Evolutionary conservation across 1,140 invertebrate genomes (phyloP).

Genomic region (Heterodera carotae): DNA sequence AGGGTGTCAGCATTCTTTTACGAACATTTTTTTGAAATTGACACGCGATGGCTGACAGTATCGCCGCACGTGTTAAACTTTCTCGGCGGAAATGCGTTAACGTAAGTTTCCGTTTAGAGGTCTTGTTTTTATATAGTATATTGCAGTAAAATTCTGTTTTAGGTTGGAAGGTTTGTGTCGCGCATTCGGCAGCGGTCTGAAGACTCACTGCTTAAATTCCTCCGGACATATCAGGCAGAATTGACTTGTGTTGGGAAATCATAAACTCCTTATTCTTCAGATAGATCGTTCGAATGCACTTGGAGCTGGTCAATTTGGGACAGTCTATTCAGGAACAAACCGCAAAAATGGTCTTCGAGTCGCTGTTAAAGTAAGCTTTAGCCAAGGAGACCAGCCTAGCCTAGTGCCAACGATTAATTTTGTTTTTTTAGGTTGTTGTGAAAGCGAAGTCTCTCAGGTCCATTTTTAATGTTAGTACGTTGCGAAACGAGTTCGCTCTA

Average conservation of each 20-base stretch:
- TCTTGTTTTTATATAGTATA: no score
- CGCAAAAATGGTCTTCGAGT: conserved; percentile 75
- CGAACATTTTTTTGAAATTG: no score
- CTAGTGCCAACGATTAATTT: neutral
- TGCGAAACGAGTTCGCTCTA: conserved; percentile 57
- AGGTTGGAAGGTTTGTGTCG: neutral
- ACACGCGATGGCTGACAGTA: conserved; percentile 1
- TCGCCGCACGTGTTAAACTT: neutral
- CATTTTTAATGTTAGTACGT: conserved; percentile 47
- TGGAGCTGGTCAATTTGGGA: conserved; percentile 95
- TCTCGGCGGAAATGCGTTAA: conserved; percentile 10
- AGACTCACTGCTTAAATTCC: conserved; percentile 60
- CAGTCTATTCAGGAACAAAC: conserved; percentile 82
- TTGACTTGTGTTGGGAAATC: neutral
- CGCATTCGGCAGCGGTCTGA: conserved; percentile 46
- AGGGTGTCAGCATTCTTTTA: no score
- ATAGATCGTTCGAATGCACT: conserved; percentile 94
- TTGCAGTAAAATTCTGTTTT: neutral
- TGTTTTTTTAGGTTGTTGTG: conserved; percentile 47
- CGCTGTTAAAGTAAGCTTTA: conserved; percentile 83
- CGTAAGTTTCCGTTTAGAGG: neutral
- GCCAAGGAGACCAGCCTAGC: no score
- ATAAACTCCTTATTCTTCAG: conserved; percentile 68
- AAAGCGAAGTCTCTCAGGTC: conserved; percentile 57
- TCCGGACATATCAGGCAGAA: conserved; percentile 53